A percentile compares a stretch with the other conserved stretches of the same genome.
These are phyloP conservation scores for Gortyna flavago DNA, from an alignment of 2,888 invertebrate species.

Conservation along the genomic window DNA sequence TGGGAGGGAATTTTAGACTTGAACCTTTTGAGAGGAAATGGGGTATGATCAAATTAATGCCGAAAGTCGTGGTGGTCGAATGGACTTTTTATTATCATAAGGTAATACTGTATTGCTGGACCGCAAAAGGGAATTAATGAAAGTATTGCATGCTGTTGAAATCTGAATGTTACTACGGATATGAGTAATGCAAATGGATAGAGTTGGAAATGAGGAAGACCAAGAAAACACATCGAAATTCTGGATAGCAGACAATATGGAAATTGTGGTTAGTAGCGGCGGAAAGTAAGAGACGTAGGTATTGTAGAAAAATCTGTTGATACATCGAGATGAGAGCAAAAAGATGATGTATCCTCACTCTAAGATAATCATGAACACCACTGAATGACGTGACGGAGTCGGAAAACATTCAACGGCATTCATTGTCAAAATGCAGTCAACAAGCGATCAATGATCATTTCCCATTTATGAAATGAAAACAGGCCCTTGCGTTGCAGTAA, in stretches of 20 bases:
- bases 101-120: background rate
- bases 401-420: background rate
- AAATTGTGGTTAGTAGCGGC: background rate
- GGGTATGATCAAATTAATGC: background rate
- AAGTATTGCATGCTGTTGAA: background rate
- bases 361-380: background rate
- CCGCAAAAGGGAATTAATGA: background rate
- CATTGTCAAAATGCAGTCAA: background rate
- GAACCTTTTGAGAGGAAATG: constrained; percentile 14
- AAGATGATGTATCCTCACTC: background rate
- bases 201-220: background rate
- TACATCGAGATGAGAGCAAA: background rate
- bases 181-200: background rate
- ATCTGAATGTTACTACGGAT: background rate
- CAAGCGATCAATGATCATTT: background rate
- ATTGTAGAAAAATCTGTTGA: background rate
- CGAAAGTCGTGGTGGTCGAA: background rate
- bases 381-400: background rate
- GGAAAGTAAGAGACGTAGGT: background rate
- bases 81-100: background rate
- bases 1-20: constrained; percentile 51
- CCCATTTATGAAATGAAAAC: background rate
- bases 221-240: background rate
- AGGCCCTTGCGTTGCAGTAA: background rate
- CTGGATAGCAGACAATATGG: background rate